These are phyloP conservation scores for Thunnus thynnus DNA, from an alignment of 2,113 vertebrate species.

Conservation along the genomic window DNA sequence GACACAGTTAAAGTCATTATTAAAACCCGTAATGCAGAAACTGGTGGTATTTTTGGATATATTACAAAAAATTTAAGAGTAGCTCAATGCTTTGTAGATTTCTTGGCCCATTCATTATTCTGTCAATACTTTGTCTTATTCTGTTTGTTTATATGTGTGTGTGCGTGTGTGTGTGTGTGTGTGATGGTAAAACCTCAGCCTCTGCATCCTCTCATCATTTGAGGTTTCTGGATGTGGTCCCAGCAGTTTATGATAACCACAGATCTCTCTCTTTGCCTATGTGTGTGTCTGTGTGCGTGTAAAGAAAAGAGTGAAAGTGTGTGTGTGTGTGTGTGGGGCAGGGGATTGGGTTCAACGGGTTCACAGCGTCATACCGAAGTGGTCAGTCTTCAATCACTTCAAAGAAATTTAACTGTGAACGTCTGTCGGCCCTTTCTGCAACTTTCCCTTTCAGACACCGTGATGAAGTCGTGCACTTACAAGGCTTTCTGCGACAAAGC, in stretches of 20 bases:
- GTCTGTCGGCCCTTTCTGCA: not conserved
- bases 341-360: slow-evolving; percentile 20
- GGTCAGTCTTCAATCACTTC: not conserved
- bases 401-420: not conserved
- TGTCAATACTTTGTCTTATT: not conserved
- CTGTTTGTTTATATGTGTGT: slow-evolving; percentile 13
- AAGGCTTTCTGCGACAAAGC: slow-evolving; percentile 90
- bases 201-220: slow-evolving; percentile 47
- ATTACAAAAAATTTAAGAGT: not conserved
- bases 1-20: slow-evolving; percentile 14
- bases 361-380: not conserved
- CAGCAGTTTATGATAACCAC: slow-evolving; percentile 42
- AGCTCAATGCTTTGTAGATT: slow-evolving; percentile 1
- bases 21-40: slow-evolving; percentile 2
- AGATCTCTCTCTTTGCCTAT: slow-evolving; percentile 1
- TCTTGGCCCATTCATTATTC: not conserved
- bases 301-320: not conserved
- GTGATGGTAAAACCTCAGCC: slow-evolving; percentile 2
- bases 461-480: slow-evolving; percentile 90
- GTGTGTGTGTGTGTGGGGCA: not conserved
- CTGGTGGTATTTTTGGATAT: not conserved
- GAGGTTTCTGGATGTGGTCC: slow-evolving; percentile 47
- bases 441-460: slow-evolving; percentile 80
- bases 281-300: not conserved
- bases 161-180: slow-evolving; percentile 7